These are phyloP conservation scores for Sebastes cheni DNA, from an alignment of 2,797 vertebrate species.

Conservation along the genomic window DNA sequence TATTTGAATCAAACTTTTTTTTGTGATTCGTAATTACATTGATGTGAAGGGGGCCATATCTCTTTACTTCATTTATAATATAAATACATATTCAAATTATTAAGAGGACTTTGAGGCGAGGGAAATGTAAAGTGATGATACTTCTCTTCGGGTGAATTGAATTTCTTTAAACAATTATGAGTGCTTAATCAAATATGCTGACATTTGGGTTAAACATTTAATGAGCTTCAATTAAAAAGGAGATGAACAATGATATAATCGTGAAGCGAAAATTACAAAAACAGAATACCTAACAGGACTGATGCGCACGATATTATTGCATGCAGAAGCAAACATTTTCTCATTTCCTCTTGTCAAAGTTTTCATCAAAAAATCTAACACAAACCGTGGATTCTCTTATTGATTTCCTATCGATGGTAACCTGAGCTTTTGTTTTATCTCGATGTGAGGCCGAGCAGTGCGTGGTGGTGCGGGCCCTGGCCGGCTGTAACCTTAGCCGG, in stretches of 20 bases:
- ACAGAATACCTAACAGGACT: conserved; percentile 44
- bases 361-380: conserved; percentile 59
- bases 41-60: conserved; percentile 73
- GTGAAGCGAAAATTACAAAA: conserved; percentile 48
- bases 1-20: conserved; percentile 82
- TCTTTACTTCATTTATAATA: conserved; percentile 71
- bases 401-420: conserved; percentile 67
- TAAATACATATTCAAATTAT: conserved; percentile 74
- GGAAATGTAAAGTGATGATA: conserved; percentile 60
- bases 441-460: conserved; percentile 39
- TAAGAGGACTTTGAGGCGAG: conserved; percentile 56
- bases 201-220: conserved; percentile 74
- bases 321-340: conserved; percentile 62
- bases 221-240: conserved; percentile 69
- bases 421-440: conserved; percentile 77
- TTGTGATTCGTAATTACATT: conserved; percentile 81
- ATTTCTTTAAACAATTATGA: conserved; percentile 67
- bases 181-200: conserved; percentile 60
- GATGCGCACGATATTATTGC: conserved; percentile 45
- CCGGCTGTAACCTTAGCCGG: conserved; percentile 69
- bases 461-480: conserved; percentile 9
- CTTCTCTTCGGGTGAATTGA: conserved; percentile 50
- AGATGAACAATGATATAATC: conserved; percentile 61
- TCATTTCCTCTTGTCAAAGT: conserved; percentile 75
- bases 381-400: conserved; percentile 63